Evolutionary conservation across 2,113 vertebrate genomes (phyloP).

Genomic region (Callaeas wilsoni): DNA sequence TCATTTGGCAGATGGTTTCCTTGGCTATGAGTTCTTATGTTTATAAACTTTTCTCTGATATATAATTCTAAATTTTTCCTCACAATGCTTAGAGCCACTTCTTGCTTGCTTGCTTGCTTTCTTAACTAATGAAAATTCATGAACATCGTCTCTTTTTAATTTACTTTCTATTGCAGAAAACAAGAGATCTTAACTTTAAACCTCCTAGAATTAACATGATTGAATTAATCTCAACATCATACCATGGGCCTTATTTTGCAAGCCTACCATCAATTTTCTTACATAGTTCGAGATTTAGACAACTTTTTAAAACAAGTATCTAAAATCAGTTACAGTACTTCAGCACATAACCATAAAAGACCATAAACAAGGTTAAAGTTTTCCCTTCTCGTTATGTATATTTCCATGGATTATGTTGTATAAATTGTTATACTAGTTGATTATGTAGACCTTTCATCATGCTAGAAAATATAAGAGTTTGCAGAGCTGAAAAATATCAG

Average conservation of each 20-base stretch:
- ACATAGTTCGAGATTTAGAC: neutral
- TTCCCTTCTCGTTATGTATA: neutral
- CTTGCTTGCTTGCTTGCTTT: neutral
- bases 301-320: neutral
- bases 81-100: neutral
- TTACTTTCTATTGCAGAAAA: neutral
- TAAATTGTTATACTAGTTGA: neutral
- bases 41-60: neutral
- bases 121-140: neutral
- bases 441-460: neutral
- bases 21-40: neutral
- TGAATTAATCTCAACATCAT: neutral
- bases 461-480: neutral
- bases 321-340: neutral
- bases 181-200: neutral
- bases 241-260: neutral
- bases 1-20: neutral
- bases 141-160: neutral
- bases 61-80: neutral
- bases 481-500: neutral
- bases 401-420: neutral
- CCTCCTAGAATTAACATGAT: neutral
- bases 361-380: neutral
- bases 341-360: neutral
- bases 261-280: neutral